A percentile compares a stretch with the other conserved stretches of the same genome.
These are phyloP conservation scores for Polyommatus iphigenia DNA, from an alignment of 2,888 invertebrate genomes.

Conservation along the genomic window DNA sequence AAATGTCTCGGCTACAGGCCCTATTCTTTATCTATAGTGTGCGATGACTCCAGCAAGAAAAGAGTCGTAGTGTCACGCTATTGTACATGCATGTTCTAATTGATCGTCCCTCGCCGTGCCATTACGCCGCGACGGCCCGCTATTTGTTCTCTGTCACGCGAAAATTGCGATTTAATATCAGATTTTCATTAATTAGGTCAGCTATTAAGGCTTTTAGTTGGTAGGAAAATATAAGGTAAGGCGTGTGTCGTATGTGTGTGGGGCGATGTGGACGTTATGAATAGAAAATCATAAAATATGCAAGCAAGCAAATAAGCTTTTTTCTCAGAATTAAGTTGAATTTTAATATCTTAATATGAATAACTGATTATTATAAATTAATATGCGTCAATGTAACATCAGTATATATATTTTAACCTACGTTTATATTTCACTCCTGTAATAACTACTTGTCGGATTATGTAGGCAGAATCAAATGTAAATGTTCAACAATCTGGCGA, in stretches of 20 bases:
- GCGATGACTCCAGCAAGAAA: neutral
- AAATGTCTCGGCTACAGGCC: no score
- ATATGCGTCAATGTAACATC: no score
- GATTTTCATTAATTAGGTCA: constrained; percentile 26
- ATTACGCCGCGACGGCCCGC: constrained; percentile 2
- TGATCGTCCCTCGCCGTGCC: neutral
- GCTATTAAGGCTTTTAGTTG: constrained; percentile 11
- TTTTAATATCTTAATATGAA: no score
- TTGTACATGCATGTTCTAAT: constrained; percentile 20
- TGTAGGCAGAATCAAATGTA: no score
- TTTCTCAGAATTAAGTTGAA: no score
- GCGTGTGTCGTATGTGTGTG: neutral
- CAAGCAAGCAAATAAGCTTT: neutral
- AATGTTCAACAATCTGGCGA: no score
- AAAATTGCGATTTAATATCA: constrained; percentile 8
- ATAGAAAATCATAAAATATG: neutral
- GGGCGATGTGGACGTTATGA: neutral
- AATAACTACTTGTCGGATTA: no score
- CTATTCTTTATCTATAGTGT: neutral
- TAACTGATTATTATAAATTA: no score
- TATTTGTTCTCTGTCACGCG: constrained; percentile 14
- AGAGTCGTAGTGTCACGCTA: neutral
- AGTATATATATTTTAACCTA: no score
- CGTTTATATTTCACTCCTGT: no score
- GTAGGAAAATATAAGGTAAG: neutral